Evolutionary conservation across 2,797 vertebrate genomes (phyloP).

Genomic region (Arnoldichthys spilopterus): DNA sequence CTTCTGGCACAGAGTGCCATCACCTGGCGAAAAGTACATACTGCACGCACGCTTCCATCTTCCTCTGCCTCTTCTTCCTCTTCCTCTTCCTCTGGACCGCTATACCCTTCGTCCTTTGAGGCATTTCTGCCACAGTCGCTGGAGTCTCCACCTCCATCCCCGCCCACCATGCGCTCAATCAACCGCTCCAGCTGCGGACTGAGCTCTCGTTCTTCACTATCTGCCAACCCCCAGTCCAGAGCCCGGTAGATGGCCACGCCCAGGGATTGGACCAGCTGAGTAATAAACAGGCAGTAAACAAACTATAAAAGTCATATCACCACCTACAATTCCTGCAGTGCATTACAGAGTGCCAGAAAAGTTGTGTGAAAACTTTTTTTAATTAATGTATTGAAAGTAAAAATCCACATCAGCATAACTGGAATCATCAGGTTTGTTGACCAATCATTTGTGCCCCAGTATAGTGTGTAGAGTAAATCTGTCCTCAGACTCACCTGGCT

Average conservation of each 20-base stretch:
- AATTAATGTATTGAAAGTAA: too few relatives aligned
- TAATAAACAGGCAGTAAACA: neutral
- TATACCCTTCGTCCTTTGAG: slow-evolving; percentile 87
- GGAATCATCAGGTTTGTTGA: too few relatives aligned
- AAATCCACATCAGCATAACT: too few relatives aligned
- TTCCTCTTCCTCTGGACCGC: slow-evolving; percentile 86
- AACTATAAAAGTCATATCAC: too few relatives aligned
- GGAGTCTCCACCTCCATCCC: slow-evolving; percentile 64
- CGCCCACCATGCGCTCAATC: slow-evolving; percentile 91
- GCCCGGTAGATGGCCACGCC: slow-evolving; percentile 93
- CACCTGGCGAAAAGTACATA: slow-evolving; percentile 84
- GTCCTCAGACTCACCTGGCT: slow-evolving; percentile 66
- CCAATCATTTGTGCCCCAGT: too few relatives aligned
- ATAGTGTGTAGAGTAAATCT: too few relatives aligned
- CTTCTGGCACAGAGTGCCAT: slow-evolving; percentile 85
- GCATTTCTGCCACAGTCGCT: slow-evolving; percentile 58
- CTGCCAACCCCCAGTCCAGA: slow-evolving; percentile 94
- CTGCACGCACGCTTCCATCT: slow-evolving; percentile 68
- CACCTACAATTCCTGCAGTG: too few relatives aligned
- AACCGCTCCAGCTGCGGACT: slow-evolving; percentile 90
- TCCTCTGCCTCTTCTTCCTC: slow-evolving; percentile 80
- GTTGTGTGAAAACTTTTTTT: too few relatives aligned
- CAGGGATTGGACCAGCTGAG: slow-evolving; percentile 90
- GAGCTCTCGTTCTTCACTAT: slow-evolving; percentile 92
- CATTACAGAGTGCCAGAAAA: too few relatives aligned